Conservation (phyloP, 2,797 vertebrate species). For the Manis pentadactyla region DNA sequence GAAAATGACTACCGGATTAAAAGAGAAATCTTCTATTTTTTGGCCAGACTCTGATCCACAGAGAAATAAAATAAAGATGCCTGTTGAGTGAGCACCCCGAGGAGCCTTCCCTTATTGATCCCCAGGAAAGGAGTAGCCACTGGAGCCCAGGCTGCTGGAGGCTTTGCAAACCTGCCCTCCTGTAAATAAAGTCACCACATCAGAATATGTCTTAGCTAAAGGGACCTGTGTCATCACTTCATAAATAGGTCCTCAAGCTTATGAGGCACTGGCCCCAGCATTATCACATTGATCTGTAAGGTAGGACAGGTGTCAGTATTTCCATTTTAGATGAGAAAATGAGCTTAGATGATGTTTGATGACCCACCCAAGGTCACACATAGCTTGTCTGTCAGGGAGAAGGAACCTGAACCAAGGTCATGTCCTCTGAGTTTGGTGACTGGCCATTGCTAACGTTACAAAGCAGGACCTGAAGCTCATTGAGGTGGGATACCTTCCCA, state of each 20-base stretch:
- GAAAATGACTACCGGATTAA: constrained; percentile 56
- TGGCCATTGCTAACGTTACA: neutral
- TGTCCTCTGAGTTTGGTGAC: neutral
- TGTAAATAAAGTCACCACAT: neutral
- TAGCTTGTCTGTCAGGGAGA: neutral
- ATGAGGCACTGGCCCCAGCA: neutral
- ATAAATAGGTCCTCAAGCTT: neutral
- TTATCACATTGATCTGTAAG: neutral
- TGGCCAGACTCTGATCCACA: constrained; percentile 41
- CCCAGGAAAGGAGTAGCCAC: neutral
- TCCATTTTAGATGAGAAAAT: constrained; percentile 13
- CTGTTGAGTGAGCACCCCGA: neutral
- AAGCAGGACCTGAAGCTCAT: neutral
- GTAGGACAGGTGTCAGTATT: neutral
- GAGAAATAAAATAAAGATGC: constrained; percentile 28
- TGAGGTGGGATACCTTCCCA: neutral
- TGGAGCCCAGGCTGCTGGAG: neutral
- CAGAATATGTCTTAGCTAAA: neutral
- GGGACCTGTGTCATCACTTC: neutral
- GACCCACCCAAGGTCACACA: neutral
- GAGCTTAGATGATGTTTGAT: neutral
- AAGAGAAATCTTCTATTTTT: constrained; percentile 55
- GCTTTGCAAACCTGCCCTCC: neutral
- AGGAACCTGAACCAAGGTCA: neutral
- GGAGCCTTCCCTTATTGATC: neutral